phyloP scores from a whole-genome alignment of 2,888 invertebrate genomes.

The Epicampocera succincta region DNA sequence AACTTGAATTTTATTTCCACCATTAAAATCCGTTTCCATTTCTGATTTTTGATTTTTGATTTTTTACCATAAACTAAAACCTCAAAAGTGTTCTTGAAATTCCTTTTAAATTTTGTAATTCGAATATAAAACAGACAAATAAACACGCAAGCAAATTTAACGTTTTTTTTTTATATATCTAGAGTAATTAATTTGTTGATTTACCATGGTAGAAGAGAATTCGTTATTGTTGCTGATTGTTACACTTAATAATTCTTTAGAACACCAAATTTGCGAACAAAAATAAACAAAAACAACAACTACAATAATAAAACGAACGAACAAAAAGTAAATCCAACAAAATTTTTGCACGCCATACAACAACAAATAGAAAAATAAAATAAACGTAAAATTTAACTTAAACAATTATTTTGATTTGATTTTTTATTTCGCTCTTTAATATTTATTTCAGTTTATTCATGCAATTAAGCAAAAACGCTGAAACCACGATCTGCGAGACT shows the following conservation, averaged over 20 bases:
- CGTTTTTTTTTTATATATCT: constrained; percentile 11
- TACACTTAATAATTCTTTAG: constrained; percentile 66
- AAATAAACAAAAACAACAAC: neutral
- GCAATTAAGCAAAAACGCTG: constrained; percentile 49
- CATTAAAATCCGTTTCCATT: constrained; percentile 46
- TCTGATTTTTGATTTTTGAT: neutral
- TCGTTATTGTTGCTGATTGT: constrained; percentile 47
- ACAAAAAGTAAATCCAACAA: constrained; percentile 36
- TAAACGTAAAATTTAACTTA: constrained; percentile 17
- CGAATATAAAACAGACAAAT: constrained; percentile 30
- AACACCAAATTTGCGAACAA: constrained; percentile 50
- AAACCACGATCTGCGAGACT: constrained; percentile 4
- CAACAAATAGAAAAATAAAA: neutral
- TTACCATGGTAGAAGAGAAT: constrained; percentile 55
- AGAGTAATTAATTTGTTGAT: constrained; percentile 64
- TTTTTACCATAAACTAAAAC: constrained; percentile 36
- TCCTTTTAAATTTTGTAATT: constrained; percentile 59
- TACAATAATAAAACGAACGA: neutral
- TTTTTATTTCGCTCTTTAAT: constrained; percentile 11
- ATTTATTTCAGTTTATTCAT: constrained; percentile 26
- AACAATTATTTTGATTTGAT: constrained; percentile 27
- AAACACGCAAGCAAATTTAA: constrained; percentile 27
- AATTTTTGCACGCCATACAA: constrained; percentile 66
- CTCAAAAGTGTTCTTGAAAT: constrained; percentile 65
- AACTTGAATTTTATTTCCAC: constrained; percentile 4